Conservation (phyloP, 2,113 vertebrate species). For the Fregata magnificens region DNA sequence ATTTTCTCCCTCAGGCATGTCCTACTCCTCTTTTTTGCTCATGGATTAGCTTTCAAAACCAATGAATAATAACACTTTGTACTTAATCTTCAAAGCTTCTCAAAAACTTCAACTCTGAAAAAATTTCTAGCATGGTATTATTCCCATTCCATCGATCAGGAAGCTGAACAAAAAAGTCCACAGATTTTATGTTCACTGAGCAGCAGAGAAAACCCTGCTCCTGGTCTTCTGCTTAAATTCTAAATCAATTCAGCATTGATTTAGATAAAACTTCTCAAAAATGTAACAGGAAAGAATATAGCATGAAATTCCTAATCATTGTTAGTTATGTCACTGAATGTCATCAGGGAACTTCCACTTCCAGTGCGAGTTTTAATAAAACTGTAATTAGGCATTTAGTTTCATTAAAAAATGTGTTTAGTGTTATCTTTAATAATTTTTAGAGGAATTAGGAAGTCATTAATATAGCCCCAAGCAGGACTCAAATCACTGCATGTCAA, state of each 20-base stretch:
- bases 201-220: neutral
- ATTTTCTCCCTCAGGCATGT: neutral
- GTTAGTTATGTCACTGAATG: neutral
- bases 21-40: neutral
- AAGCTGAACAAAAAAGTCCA: neutral
- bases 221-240: neutral
- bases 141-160: neutral
- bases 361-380: neutral
- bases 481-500: neutral
- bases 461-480: neutral
- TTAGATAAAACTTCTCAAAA: neutral
- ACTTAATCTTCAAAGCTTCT: neutral
- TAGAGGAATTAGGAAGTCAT: neutral
- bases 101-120: neutral
- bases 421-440: neutral
- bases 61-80: neutral
- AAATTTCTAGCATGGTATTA: neutral
- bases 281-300: neutral
- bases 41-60: neutral
- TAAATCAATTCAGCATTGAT: neutral
- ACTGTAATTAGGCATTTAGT: neutral
- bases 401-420: neutral
- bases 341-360: neutral
- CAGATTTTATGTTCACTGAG: neutral
- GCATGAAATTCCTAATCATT: neutral